These are phyloP conservation scores for Thunnus albacares DNA, from an alignment of 2,797 vertebrate genomes.

Conservation along the genomic window DNA sequence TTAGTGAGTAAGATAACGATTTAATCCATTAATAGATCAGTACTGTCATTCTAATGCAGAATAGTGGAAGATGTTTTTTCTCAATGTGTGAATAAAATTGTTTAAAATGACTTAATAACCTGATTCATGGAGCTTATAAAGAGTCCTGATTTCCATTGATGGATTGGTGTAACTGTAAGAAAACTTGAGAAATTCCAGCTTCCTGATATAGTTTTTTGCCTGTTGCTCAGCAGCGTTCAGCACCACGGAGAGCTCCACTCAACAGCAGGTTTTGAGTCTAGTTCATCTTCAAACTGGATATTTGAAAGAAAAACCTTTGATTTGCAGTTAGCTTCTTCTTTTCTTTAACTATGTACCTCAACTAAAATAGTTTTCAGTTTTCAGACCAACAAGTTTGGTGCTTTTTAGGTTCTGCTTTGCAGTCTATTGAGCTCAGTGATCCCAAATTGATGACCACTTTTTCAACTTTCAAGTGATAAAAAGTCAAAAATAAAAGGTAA, in stretches of 20 bases:
- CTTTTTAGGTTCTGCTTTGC: background rate
- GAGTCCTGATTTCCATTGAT: background rate
- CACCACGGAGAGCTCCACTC: slow-evolving; percentile 69
- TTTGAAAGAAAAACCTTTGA: background rate
- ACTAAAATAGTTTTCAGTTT: background rate
- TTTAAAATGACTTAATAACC: background rate
- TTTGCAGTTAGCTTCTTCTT: background rate
- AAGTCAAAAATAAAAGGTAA: background rate
- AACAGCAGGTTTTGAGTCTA: too few species aligned
- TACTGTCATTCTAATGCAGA: background rate
- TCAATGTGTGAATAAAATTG: slow-evolving; percentile 13
- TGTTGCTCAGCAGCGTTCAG: slow-evolving; percentile 44
- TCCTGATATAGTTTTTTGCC: too few species aligned
- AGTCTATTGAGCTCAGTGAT: background rate
- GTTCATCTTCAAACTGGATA: background rate
- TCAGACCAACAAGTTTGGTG: background rate
- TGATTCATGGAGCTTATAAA: background rate
- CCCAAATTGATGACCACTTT: background rate
- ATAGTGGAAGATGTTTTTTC: background rate
- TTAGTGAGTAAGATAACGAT: slow-evolving; percentile 16
- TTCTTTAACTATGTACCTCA: background rate
- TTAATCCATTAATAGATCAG: slow-evolving; percentile 13
- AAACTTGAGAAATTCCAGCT: background rate
- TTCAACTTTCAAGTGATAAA: background rate
- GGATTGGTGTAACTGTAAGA: background rate